Evolutionary conservation across 2,113 vertebrate genomes (phyloP), one percentile per base, ranked within the genome.

Genomic region (Dascyllus trimaculatus): DNA sequence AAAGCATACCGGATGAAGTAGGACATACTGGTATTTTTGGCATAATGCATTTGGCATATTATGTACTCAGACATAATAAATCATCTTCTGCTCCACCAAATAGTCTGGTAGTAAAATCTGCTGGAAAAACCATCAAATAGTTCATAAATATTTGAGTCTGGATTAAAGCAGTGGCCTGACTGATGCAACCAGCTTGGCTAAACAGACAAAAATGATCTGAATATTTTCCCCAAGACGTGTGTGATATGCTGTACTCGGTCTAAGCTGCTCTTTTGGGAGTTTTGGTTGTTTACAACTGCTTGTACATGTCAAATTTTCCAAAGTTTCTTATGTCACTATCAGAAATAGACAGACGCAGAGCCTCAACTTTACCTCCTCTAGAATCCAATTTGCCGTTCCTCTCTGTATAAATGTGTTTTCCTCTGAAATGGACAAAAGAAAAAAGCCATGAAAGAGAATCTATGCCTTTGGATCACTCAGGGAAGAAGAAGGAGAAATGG

Each of bases 311-410:
- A 45, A 14, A 71, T 43, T 58, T 64, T 18, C 11, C 38, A 61
- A 40, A 21, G 15, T 64, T 65, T 35, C 26, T 51, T 53, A 49
- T 51, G 25, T 25, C 32, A 29, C 65, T 59, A 63, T 76, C 46
- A 59, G 68, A 71, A 68, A 58, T 11, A 53, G 21, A 58, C 74
- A 76, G 74, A 75, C 49, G 53, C 46, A 66, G 53, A 61, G 64
- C 3, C 17, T 73, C 32, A 53, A 51, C 52, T 62, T 80, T 10
- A 48, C 43, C 25, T 75, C 69, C 62, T 62, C 48, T 19, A 66
- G 43, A 81, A 81, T 75, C 73, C 72, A 79, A 71, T 81, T 76
- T 68, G 2, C 40, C 1, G 9, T 71, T 71, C 61, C 40, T 68
- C 49, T 45, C 19, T n/a, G 48, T 61, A 19, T 60, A 62, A 78